phyloP scores from a whole-genome alignment of 2,113 vertebrate genomes.

The Phycodurus eques region DNA sequence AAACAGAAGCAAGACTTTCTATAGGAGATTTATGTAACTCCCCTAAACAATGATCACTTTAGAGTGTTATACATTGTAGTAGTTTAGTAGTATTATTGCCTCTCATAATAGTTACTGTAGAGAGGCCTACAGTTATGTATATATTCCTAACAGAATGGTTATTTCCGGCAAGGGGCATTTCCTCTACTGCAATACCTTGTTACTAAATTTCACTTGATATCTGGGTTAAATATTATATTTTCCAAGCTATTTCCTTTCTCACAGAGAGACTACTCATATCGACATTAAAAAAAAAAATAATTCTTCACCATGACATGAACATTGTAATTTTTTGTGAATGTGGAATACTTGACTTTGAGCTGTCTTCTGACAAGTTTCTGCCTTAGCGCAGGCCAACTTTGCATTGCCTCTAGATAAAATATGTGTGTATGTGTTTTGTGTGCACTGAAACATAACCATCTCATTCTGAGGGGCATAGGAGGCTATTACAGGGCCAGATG shows the following conservation, averaged over 20 bases:
- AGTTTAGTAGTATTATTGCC: background rate
- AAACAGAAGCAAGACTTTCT: background rate
- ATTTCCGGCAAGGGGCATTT: background rate
- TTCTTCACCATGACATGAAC: background rate
- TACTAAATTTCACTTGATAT: background rate
- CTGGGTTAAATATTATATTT: background rate
- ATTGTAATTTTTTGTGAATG: background rate
- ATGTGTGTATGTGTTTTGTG: slow-evolving; percentile 17
- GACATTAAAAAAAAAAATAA: background rate
- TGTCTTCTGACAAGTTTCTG: background rate
- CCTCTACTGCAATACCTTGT: background rate
- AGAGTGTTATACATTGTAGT: background rate
- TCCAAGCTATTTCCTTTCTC: background rate
- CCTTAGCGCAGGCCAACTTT: slow-evolving; percentile 11
- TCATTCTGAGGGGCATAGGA: slow-evolving; percentile 58
- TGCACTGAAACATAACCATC: slow-evolving; percentile 47
- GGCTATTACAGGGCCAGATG: slow-evolving; percentile 64
- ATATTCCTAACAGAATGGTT: background rate
- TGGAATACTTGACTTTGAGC: slow-evolving; percentile 26
- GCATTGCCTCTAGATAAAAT: slow-evolving; percentile 11
- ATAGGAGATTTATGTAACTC: background rate
- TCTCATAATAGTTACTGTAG: background rate
- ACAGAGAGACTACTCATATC: background rate
- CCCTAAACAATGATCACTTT: background rate
- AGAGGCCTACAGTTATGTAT: background rate